phyloP scores from a whole-genome alignment of 2,797 vertebrate species.

The Clarias fuscus region DNA sequence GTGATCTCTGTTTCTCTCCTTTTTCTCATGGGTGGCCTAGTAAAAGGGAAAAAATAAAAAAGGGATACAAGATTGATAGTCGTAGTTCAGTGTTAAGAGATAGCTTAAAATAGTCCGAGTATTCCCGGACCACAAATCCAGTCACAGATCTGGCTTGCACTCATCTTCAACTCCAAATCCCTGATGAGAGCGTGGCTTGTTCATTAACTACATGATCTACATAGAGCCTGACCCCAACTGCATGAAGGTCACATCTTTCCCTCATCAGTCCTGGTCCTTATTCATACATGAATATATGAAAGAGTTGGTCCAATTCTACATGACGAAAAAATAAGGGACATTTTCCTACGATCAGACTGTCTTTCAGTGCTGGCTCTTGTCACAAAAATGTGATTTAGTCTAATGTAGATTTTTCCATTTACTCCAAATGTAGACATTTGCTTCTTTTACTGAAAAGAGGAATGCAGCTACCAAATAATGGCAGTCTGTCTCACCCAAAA shows the following conservation, averaged over 20 bases:
- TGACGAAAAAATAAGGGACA: neutral
- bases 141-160: conserved; percentile 29
- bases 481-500: conserved; percentile 2
- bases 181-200: conserved; percentile 17
- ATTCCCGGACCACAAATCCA: conserved; percentile 38
- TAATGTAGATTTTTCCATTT: neutral
- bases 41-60: conserved; percentile 46
- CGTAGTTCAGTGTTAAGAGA: conserved; percentile 42
- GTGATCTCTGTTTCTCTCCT: neutral
- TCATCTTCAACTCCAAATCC: conserved; percentile 34
- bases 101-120: conserved; percentile 54
- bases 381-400: neutral
- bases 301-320: neutral
- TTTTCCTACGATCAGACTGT: neutral
- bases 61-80: conserved; percentile 52
- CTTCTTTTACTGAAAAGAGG: neutral
- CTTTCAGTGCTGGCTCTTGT: neutral
- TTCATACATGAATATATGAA: neutral
- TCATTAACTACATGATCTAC: conserved; percentile 31
- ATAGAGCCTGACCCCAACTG: neutral
- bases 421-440: neutral
- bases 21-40: conserved; percentile 58
- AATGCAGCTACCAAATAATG: neutral
- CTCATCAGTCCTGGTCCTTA: neutral
- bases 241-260: conserved; percentile 13